These are phyloP conservation scores for Forficula auricularia DNA, from an alignment of 1,140 invertebrate genomes.

Conservation along the genomic window DNA sequence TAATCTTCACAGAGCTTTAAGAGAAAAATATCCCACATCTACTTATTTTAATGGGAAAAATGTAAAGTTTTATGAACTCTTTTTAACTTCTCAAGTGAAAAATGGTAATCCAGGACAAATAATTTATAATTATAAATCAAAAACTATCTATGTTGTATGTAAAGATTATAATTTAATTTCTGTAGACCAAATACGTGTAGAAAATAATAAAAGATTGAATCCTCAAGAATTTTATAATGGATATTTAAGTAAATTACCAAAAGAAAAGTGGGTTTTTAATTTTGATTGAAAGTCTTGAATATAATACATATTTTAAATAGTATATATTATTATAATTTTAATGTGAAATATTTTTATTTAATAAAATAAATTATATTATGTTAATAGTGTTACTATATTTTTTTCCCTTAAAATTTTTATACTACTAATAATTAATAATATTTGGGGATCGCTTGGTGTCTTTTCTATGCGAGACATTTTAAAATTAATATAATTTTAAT, in stretches of 20 bases:
- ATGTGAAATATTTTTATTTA: no score
- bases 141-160: slow-evolving; percentile 36
- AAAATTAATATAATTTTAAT: no score
- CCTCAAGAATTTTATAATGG: slow-evolving; percentile 50
- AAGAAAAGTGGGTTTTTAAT: neutral
- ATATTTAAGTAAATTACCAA: slow-evolving; percentile 32
- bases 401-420: no score
- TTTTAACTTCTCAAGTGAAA: slow-evolving; percentile 26
- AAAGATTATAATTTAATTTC: slow-evolving; percentile 35
- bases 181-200: slow-evolving; percentile 35
- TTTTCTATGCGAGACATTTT: no score
- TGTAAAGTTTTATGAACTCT: slow-evolving; percentile 37
- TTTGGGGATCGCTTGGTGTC: no score
- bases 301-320: no score
- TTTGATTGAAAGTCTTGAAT: no score
- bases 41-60: slow-evolving; percentile 36
- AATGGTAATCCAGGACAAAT: slow-evolving; percentile 27
- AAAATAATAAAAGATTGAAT: slow-evolving; percentile 38
- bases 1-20: slow-evolving; percentile 44
- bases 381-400: no score
- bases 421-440: no score
- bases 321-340: no score
- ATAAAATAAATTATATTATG: no score
- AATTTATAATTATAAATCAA: slow-evolving; percentile 30
- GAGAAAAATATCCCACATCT: slow-evolving; percentile 38